Conservation (phyloP, 2,888 invertebrate genomes). For the Heteropelma amictum region DNA sequence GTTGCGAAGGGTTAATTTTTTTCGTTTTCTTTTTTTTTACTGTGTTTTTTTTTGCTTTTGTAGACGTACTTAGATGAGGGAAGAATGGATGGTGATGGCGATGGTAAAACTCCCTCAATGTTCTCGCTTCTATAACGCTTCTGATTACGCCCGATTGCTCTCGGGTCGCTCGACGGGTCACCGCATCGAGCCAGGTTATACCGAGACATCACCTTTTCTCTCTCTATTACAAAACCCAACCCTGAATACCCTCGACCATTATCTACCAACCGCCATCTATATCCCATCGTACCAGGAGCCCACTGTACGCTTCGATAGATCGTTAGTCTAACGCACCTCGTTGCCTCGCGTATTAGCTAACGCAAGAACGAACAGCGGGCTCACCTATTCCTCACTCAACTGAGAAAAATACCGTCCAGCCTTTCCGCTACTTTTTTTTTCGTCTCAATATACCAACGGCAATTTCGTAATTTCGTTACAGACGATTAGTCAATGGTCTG, state of each 20-base stretch:
- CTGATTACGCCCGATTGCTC: conserved; percentile 72
- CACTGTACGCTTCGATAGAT: conserved; percentile 71
- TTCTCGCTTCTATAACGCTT: conserved; percentile 27
- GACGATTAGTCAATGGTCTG: too few relatives aligned
- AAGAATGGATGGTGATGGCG: conserved; percentile 6
- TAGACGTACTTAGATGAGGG: conserved; percentile 10
- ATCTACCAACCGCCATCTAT: not conserved
- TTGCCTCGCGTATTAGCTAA: conserved; percentile 58
- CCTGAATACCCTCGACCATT: conserved; percentile 13
- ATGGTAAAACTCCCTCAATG: not conserved
- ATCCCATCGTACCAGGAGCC: not conserved
- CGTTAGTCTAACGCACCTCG: conserved; percentile 71
- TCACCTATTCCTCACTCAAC: conserved; percentile 15
- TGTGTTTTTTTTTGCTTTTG: conserved; percentile 34
- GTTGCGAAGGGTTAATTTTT: conserved; percentile 40
- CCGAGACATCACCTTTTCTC: conserved; percentile 40
- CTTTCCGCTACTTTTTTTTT: not conserved
- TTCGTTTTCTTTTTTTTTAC: too few relatives aligned
- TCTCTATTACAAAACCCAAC: conserved; percentile 20
- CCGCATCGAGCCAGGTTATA: conserved; percentile 69
- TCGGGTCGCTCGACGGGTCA: conserved; percentile 59
- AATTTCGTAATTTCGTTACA: not conserved
- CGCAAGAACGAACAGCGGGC: conserved; percentile 55
- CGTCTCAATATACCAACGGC: not conserved
- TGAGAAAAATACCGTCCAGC: not conserved